Percentiles rank a stretch among this genome's conserved stretches.
Evolutionary conservation across 64 coral and sea anemone species (phyloP).

Genomic region (Actinia tenebrosa): DNA sequence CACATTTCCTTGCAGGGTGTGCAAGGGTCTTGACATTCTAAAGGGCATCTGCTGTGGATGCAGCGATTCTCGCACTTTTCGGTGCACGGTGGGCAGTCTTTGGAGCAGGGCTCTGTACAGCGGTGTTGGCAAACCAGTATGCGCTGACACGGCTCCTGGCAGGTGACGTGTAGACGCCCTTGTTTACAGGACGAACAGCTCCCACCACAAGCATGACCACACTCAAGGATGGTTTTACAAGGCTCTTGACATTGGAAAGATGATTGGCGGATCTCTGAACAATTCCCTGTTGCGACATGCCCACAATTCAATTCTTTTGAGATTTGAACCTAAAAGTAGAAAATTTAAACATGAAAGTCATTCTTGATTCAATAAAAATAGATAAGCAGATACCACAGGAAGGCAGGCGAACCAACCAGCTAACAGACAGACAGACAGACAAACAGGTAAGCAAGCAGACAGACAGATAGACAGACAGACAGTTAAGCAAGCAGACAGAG

Average conservation of each 20-base stretch:
- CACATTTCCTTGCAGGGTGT: conserved; percentile 47
- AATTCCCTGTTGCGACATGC: conserved; percentile 35
- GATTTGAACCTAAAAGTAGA: conserved; percentile 26
- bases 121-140: conserved; percentile 43
- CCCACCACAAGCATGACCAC: conserved; percentile 43
- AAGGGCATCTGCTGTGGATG: conserved; percentile 39
- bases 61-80: conserved; percentile 54
- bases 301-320: conserved; percentile 40
- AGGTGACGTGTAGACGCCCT: conserved; percentile 50
- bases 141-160: conserved; percentile 37
- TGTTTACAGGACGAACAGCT: conserved; percentile 47
- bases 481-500: too few species aligned
- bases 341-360: not conserved
- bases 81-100: conserved; percentile 50
- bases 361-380: not conserved
- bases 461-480: too few species aligned
- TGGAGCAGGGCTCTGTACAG: conserved; percentile 63
- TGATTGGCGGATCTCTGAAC: conserved; percentile 24
- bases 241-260: conserved; percentile 29
- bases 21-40: conserved; percentile 30
- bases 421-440: too few species aligned
- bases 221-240: conserved; percentile 19
- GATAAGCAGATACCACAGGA: too few species aligned
- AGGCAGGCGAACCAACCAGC: too few species aligned
- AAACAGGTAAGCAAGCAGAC: too few species aligned